These are phyloP conservation scores for Caenorhabditis drosophilae DNA, from an alignment of 2,888 invertebrate species.

Conservation along the genomic window DNA sequence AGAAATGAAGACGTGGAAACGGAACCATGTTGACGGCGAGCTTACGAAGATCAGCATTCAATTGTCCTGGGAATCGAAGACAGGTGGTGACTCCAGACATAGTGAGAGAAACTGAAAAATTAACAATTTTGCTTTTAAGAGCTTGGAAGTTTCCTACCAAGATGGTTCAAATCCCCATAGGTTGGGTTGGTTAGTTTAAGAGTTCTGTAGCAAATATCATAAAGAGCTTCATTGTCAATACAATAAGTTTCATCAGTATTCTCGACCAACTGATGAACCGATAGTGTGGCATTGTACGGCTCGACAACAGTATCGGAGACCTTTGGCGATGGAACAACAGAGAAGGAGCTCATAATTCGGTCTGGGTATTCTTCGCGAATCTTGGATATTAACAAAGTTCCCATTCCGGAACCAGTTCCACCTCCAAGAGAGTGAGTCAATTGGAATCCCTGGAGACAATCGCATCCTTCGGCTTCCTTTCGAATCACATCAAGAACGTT, in stretches of 20 bases:
- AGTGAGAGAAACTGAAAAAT: constrained; percentile 70
- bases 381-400: constrained; percentile 88
- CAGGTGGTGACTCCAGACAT: constrained; percentile 74
- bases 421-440: constrained; percentile 83
- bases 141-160: constrained; percentile 18
- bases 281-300: constrained; percentile 73
- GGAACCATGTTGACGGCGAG: constrained; percentile 85
- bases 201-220: constrained; percentile 74
- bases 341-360: constrained; percentile 96
- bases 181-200: constrained; percentile 77
- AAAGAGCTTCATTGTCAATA: constrained; percentile 73
- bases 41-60: constrained; percentile 85
- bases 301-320: constrained; percentile 79
- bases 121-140: background rate
- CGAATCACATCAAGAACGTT: constrained; percentile 76
- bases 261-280: constrained; percentile 72
- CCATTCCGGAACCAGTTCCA: constrained; percentile 87
- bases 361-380: constrained; percentile 96
- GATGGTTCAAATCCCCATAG: constrained; percentile 76
- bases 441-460: constrained; percentile 90
- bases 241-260: constrained; percentile 70
- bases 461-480: constrained; percentile 83
- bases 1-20: constrained; percentile 80
- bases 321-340: constrained; percentile 86
- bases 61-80: constrained; percentile 86